phyloP scores from a whole-genome alignment of 2,113 vertebrate genomes.

The Nycticryphes semicollaris region DNA sequence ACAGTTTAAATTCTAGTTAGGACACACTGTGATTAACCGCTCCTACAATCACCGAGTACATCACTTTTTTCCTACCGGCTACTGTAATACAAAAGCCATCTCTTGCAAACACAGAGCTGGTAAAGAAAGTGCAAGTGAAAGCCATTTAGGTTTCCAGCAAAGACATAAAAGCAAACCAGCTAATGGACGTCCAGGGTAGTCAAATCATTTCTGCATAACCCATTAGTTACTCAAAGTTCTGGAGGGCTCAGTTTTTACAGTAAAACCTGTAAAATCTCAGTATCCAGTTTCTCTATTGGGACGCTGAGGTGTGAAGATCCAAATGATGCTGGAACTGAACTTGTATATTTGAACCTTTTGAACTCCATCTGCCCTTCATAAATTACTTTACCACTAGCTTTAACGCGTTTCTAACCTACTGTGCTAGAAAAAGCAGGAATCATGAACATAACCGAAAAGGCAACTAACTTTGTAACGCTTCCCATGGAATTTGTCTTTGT shows the following conservation, averaged over 20 bases:
- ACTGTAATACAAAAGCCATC: conserved; percentile 35
- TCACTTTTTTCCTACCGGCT: not conserved
- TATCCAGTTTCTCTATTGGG: conserved; percentile 78
- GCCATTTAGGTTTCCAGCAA: conserved; percentile 67
- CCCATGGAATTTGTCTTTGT: conserved; percentile 50
- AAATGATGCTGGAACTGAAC: conserved; percentile 75
- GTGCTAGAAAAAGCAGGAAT: not conserved
- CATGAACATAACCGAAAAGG: conserved; percentile 45
- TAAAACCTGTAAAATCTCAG: conserved; percentile 75
- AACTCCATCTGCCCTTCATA: conserved; percentile 66
- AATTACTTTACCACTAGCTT: conserved; percentile 64
- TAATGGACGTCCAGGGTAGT: conserved; percentile 67
- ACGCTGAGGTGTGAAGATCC: conserved; percentile 77
- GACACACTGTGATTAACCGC: conserved; percentile 1
- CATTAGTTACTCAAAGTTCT: conserved; percentile 79
- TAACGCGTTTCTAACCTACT: conserved; percentile 49
- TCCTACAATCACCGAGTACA: not conserved
- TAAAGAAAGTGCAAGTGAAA: conserved; percentile 51
- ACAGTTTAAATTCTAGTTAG: not conserved
- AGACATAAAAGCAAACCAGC: conserved; percentile 59
- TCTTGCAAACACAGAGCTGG: conserved; percentile 50
- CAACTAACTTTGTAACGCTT: conserved; percentile 59
- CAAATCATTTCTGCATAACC: conserved; percentile 84
- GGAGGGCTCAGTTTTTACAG: conserved; percentile 75
- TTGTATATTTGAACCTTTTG: conserved; percentile 76